These are phyloP conservation scores for Thomomys bottae DNA, from an alignment of 2,113 vertebrate genomes.

Conservation along the genomic window DNA sequence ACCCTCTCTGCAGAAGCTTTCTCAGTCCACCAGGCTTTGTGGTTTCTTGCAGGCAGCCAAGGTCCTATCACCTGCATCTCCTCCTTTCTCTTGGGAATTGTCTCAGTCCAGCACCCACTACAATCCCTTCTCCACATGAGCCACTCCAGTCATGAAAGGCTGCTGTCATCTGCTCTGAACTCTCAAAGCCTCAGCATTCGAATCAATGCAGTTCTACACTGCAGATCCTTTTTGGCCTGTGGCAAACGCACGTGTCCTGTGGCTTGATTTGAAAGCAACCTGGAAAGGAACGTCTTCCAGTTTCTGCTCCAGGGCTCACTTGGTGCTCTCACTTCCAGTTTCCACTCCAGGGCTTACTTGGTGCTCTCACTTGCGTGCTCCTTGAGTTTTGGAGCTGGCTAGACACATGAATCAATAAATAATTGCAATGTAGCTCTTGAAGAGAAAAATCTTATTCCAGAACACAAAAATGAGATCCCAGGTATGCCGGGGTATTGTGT, in stretches of 20 bases:
- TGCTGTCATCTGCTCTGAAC: too few relatives aligned
- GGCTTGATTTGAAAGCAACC: not conserved
- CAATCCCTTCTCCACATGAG: too few relatives aligned
- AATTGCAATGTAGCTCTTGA: not conserved
- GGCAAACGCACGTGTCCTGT: not conserved
- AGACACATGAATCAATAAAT: fast-evolving
- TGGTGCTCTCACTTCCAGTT: too few relatives aligned
- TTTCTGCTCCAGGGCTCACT: not conserved
- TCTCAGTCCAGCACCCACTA: not conserved
- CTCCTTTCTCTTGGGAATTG: not conserved
- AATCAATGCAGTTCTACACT: too few relatives aligned
- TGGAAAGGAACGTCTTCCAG: not conserved
- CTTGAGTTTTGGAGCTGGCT: not conserved
- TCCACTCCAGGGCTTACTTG: too few relatives aligned
- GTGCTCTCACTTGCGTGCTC: not conserved
- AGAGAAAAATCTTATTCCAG: too few relatives aligned
- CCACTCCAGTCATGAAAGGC: fast-evolving
- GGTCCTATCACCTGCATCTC: not conserved
- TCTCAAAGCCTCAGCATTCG: not conserved
- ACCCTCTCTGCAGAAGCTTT: not conserved
- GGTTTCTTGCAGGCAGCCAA: not conserved
- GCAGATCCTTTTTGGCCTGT: not conserved
- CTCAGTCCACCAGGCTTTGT: not conserved
- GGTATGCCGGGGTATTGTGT: not conserved
- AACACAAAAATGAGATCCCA: not conserved